Evolutionary conservation across 2,888 invertebrate species (phyloP).

Genomic region (Amorpha juglandis): DNA sequence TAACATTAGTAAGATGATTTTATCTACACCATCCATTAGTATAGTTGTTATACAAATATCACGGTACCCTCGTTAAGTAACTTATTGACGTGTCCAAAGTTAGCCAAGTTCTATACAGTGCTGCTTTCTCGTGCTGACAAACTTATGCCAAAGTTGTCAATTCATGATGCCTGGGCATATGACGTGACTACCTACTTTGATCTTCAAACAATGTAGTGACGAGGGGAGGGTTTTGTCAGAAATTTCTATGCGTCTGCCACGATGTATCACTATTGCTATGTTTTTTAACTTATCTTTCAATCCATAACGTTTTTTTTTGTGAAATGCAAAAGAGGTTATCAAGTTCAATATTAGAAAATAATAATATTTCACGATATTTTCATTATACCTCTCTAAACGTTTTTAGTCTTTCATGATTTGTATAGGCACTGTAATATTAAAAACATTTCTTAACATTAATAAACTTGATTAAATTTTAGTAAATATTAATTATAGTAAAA

Average conservation of each 20-base stretch:
- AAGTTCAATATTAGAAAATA: too few relatives aligned
- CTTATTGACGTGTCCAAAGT: slow-evolving; percentile 19
- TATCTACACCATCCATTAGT: not conserved
- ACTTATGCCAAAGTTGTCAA: slow-evolving; percentile 5
- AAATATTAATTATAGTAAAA: not conserved
- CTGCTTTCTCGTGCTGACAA: not conserved
- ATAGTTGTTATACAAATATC: not conserved
- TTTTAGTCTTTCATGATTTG: too few relatives aligned
- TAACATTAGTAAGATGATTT: not conserved
- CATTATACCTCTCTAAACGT: too few relatives aligned
- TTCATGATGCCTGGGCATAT: slow-evolving; percentile 4
- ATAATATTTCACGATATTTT: too few relatives aligned
- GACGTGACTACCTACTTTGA: not conserved
- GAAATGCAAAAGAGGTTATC: too few relatives aligned
- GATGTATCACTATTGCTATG: too few relatives aligned
- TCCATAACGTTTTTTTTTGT: too few relatives aligned
- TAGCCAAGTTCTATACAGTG: slow-evolving; percentile 7
- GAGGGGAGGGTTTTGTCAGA: not conserved
- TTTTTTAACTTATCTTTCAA: not conserved
- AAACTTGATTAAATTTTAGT: too few relatives aligned
- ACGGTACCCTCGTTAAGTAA: slow-evolving; percentile 16
- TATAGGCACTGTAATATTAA: too few relatives aligned
- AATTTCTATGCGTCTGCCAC: not conserved
- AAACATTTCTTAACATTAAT: too few relatives aligned
- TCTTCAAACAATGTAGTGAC: not conserved